Base-by-base conservation (phyloP, 2,888 invertebrate species). In the Ceraclea dissimilis region DNA sequence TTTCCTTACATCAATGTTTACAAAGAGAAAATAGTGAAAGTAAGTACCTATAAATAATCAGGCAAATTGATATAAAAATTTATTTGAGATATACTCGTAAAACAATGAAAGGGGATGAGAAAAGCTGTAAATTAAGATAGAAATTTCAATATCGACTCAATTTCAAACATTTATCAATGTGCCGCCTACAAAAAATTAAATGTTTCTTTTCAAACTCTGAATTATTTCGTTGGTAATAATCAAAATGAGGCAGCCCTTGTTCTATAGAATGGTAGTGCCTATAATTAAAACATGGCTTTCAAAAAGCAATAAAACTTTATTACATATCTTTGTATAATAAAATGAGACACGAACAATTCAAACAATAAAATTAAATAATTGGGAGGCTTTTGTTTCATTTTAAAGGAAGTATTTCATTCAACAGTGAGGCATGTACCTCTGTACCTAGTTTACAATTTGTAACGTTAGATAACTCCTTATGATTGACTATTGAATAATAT, bases 271-370 rank as follows among this genome's bases (percentile, higher is more conserved):
- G 39, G 39, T 39, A 39, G 13, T 31, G 6, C 31, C n/a, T n/a
- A 39, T 39, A 39, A 39, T 39, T 39, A 39, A 39, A 39, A 39
- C 39, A 39, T 39, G 13, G 39, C 39, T 8, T 39, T 39, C 39
- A 39, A 39, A 39, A 39, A 39, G 39, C 16, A 39, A 39, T 39
- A 39, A 39, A 39, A 39, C 39, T 39, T 39, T 39, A 39, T 39
- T 39, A 39, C 39, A 39, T 39, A 39, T 39, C 39, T 39, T 39
- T 13, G n/a, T 39, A 16, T 39, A 39, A 39, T 39, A 39, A 39
- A 39, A 39, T 39, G 39, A 39, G 13, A 39, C 39, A 39, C 13
- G 39, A 39, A 39, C 39, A 39, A 39, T 39, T 39, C 39, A 39
- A 39, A 39, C 39, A 39, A 39, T 39, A 39, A 39, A 39, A 39